Conservation (phyloP, 2,888 invertebrate genomes). For the Caenorhabditis imperialis region DNA sequence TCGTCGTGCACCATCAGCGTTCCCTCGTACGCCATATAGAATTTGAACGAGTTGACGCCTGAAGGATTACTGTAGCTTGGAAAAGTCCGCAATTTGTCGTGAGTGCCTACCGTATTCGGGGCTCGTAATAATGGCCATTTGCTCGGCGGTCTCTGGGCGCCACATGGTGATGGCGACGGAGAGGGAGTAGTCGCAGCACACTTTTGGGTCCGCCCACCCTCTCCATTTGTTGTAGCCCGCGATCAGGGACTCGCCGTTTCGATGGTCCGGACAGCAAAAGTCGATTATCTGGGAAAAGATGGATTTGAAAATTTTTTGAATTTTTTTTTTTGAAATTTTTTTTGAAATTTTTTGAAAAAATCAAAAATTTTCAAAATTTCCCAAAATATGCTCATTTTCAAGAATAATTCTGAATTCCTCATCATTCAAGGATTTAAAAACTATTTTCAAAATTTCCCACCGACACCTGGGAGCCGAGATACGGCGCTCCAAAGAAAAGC, state of each 20-base stretch:
- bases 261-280: conserved; percentile 74
- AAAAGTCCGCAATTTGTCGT: too few relatives aligned
- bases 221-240: conserved; percentile 93
- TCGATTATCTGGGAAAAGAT: conserved; percentile 76
- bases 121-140: conserved; percentile 86
- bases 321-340: too few relatives aligned
- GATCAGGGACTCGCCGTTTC: conserved; percentile 81
- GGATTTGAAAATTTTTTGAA: too few relatives aligned
- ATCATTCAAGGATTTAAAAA: too few relatives aligned
- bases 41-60: conserved; percentile 96
- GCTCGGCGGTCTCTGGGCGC: conserved; percentile 84
- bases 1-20: conserved; percentile 91
- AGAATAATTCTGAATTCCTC: too few relatives aligned
- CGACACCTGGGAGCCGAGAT: too few relatives aligned
- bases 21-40: conserved; percentile 97
- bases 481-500: too few relatives aligned
- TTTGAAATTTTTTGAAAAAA: too few relatives aligned
- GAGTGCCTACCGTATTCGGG: conserved; percentile 82
- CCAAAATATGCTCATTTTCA: too few relatives aligned
- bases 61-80: conserved; percentile 15
- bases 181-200: conserved; percentile 95
- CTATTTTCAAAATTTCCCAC: too few relatives aligned
- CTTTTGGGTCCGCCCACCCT: conserved; percentile 90
- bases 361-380: too few relatives aligned
- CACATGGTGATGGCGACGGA: conserved; percentile 94